Percentiles rank a stretch among this genome's conserved stretches.
Conservation (phyloP, 2,113 vertebrate genomes). For the Perca fluviatilis region DNA sequence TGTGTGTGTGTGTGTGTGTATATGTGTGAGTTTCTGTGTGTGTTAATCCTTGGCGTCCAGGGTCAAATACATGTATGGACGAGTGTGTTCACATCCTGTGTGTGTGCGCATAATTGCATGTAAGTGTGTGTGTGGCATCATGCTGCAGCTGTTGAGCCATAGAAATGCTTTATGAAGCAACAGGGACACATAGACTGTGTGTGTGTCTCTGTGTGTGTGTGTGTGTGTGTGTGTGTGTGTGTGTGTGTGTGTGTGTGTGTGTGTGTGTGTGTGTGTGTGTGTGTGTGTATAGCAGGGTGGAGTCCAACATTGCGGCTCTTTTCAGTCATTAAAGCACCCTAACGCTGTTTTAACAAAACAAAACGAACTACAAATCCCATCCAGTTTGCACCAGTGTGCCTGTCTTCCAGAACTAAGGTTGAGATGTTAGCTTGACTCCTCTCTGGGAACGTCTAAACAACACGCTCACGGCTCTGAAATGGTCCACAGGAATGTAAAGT, state of each 20-base stretch:
- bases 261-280: constrained; percentile 16
- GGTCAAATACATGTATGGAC: constrained; percentile 6
- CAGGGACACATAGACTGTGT: not conserved
- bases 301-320: not conserved
- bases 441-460: too few species aligned
- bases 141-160: constrained; percentile 39
- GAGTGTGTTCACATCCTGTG: not conserved
- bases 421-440: too few species aligned
- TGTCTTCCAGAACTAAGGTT: not conserved
- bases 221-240: constrained; percentile 4
- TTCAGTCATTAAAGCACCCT: constrained; percentile 3
- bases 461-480: too few species aligned
- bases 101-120: not conserved
- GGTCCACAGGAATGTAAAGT: constrained; percentile 25
- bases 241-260: not conserved
- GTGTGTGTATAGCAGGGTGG: constrained; percentile 21
- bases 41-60: not conserved
- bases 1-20: too few species aligned
- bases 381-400: too few species aligned
- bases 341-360: not conserved
- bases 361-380: too few species aligned
- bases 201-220: constrained; percentile 5
- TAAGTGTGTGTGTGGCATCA: constrained; percentile 10
- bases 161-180: constrained; percentile 45
- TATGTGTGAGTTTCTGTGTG: not conserved